Base-by-base conservation (phyloP, 1,140 invertebrate genomes). In the Pogonomyrmex barbatus region DNA sequence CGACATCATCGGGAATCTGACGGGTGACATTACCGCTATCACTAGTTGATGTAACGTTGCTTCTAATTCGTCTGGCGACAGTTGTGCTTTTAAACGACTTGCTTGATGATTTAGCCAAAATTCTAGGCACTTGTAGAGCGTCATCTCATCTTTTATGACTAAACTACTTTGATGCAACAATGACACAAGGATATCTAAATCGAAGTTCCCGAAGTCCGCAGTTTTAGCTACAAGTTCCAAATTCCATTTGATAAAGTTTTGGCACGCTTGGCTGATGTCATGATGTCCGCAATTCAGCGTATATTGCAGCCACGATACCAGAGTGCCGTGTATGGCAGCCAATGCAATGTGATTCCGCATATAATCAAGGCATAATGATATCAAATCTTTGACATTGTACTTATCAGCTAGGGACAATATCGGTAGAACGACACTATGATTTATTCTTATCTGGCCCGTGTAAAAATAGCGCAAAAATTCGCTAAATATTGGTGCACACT, bases 1-100 rank as follows among this genome's bases (percentile, higher is more conserved):
- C 56, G 97, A 97, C 97, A 99, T 99, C 98, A 99, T 98, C 12
- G 98, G 98, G 94, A 99, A 99, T 87, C 98, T 95, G 54, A 99
- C 96, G 81, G 97, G 96, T 4, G 96, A 96, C 96, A 98, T 97
- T 0, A 98, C 96, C 65, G 97, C 96, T 56, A 96, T 95, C 9
- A 98, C 97, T 0, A 98, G 93, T 45, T 96, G 95, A 84, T 96
- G 96, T 94, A 97, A 96, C 42, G 96, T 96, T 2, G 94, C 88
- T 75, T 96, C 95, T 8, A 96, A 91, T 56, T 97, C 96, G 1
- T 92, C 91, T 4, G 95, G 92, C 1, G 92, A 92, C 87, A 78
- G 93, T 93, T 82, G 94, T 92, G 77, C 93, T 94, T 60, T 95
- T 52, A 97, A 94, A 1, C 95, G 95, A 60, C 96, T 96, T 58